A percentile compares a stretch with the other conserved stretches of the same genome.
Evolutionary conservation across 2,888 invertebrate species (phyloP).

Genomic region (Flexamia atlantica): DNA sequence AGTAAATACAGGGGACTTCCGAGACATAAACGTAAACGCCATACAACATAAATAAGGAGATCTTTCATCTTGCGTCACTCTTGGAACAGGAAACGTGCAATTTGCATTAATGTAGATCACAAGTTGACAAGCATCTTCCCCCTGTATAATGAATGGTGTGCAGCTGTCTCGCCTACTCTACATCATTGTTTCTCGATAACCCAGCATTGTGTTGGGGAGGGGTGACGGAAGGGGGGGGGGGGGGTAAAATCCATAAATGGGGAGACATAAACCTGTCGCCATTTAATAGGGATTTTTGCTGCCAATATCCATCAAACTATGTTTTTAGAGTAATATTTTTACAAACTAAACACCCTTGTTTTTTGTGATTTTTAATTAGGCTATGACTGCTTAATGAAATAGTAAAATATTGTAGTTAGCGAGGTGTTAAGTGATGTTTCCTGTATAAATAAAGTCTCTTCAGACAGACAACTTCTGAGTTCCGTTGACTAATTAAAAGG

Average conservation of each 20-base stretch:
- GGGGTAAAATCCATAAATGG: conserved; percentile 1
- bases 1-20: neutral
- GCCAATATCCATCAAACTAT: too few species aligned
- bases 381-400: too few species aligned
- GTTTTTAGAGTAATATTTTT: too few species aligned
- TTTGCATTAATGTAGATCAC: conserved; percentile 43
- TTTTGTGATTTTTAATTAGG: too few species aligned
- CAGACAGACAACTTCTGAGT: too few species aligned
- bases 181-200: conserved; percentile 19
- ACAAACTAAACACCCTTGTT: too few species aligned
- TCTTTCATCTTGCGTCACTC: neutral
- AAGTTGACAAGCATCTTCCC: neutral
- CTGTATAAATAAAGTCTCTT: too few species aligned
- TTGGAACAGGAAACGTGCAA: conserved; percentile 25
- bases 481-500: too few species aligned
- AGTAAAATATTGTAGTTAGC: too few species aligned
- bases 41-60: conserved; percentile 4
- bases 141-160: conserved; percentile 8
- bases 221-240: neutral
- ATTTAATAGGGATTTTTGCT: too few species aligned
- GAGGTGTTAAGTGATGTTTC: too few species aligned
- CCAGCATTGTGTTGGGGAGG: neutral
- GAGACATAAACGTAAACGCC: neutral
- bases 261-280: neutral
- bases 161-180: neutral